Conservation (phyloP, 1,140 invertebrate genomes). For the Caenorhabditis inopinata region DNA sequence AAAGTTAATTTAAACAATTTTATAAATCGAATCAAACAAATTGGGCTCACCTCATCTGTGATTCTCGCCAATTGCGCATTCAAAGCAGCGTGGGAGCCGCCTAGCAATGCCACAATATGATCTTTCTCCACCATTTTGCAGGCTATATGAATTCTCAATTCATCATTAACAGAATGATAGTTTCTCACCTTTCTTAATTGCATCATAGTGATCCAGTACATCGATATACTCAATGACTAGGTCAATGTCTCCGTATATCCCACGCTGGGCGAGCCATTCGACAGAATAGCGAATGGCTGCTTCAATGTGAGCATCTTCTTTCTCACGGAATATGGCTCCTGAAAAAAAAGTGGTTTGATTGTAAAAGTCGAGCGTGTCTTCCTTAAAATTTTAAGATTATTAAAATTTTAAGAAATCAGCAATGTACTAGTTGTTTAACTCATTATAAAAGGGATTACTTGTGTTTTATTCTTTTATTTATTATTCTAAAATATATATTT, state of each 20-base stretch:
- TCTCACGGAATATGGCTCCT: slow-evolving; percentile 61
- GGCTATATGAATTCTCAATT: slow-evolving; percentile 47
- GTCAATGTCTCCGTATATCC: slow-evolving; percentile 51
- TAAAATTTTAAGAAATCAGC: no score
- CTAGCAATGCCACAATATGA: slow-evolving; percentile 58
- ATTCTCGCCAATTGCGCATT: slow-evolving; percentile 53
- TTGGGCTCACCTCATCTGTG: slow-evolving; percentile 41
- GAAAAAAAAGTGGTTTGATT: slow-evolving; percentile 6
- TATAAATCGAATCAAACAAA: not conserved
- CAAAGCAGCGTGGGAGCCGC: slow-evolving; percentile 51
- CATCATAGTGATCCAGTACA: slow-evolving; percentile 42
- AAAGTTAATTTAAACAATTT: not conserved
- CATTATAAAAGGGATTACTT: no score
- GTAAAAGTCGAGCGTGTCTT: not conserved
- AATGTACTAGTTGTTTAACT: no score
- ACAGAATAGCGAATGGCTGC: slow-evolving; percentile 60
- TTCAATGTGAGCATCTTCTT: slow-evolving; percentile 61
- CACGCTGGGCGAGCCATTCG: slow-evolving; percentile 58
- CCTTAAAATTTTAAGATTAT: not conserved
- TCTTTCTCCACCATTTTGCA: slow-evolving; percentile 58
- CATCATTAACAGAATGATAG: not conserved
- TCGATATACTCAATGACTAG: slow-evolving; percentile 46
- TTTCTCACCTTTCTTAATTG: slow-evolving; percentile 26
- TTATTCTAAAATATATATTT: not conserved
- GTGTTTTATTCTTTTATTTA: not conserved